Base-by-base conservation (phyloP, 1,140 invertebrate genomes). In the Drosophila sp. region DNA sequence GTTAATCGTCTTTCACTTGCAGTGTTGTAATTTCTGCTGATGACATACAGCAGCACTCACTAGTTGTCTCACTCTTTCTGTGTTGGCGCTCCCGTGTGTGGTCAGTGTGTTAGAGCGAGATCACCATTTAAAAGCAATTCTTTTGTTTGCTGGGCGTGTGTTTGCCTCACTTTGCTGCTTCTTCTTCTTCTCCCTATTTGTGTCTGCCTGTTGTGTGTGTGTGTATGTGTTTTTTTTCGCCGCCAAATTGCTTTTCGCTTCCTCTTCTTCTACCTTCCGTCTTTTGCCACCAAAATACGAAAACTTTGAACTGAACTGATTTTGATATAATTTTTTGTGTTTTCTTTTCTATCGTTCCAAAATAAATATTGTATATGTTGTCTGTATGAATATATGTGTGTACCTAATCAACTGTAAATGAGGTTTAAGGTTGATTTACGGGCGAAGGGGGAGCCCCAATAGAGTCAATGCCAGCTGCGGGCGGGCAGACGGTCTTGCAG, bases 1-100 rank as follows among this genome's bases (percentile, higher is more conserved):
- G 32, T 41, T 74, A 66, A 63, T 54, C 63, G 72, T 80, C 76
- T 76, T 79, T 70, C 70, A 79, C 58, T 54, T 64, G 70, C 82
- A 86, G 82, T 86, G 82, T 82, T 86, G 82, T 86, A 86, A 86
- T 86, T 86, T 86, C 82, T 74, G 84, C 82, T 74, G 84, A 72
- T 85, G 81, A 87, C 82, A 86, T 86, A 87, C 86, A 79, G 79
- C 82, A 64, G 60, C 64, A 75, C 67, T 67, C 57, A 78, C 70
- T 67, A 32, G 61, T 63, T 58, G 63, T 73, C 70, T 66, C 66
- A 55, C 38, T 76, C 55, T 23, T 25, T 4, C 17, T 57, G 7
- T 47, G 64, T 7, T 23, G 4, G 44, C 44, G 11, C 67, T 72
- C 50, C 25, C 35, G 47, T 29, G 30, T 56, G 27, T 40, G 35